Evolutionary conservation across 2,888 invertebrate species (phyloP), one percentile per base, ranked within the genome.

Genomic region (Kuschelorhynchus macadamiae): DNA sequence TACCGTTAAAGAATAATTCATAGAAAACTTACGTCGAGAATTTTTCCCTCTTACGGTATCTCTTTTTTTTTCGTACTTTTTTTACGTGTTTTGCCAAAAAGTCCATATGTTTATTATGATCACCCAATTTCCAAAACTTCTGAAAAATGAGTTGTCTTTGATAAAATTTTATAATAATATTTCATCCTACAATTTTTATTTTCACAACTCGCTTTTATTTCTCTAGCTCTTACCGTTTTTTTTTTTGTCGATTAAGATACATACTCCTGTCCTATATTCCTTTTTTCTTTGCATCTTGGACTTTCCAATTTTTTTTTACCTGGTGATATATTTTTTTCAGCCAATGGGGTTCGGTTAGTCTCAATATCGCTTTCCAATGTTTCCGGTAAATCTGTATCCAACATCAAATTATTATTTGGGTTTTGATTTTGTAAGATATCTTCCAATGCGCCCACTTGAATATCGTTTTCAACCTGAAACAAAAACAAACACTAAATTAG

Each of bases 151-250:
- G 12, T 52, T 17, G 30, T 32, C 52, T 32, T 33, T 52, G 52
- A n/a, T 52, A 20, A 14, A 52, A 52, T 52, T 52, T 52, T 52
- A 1, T 3, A 32, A 33, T 32, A 52, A 52, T 33, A 52, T 52
- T 17, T n/a, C 52, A 52, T 52, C 32, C 52, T 52, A 52, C 36
- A 52, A 32, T 52, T 52, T 52, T 52, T 52, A 4, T 52, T 52
- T 52, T 52, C 33, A 32, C 52, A 52, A 52, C 33, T 52, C 32
- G 30, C 52, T 33, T 52, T 52, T 14, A 52, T 52, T 52, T 52
- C 33, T 20, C 33, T 52, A 32, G 52, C 52, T 33, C 16, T 32
- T 5, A 52, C 33, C 21, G 9, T 32, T 52, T 50, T 50, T n/a
- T n/a, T n/a, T 25, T 50, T 50, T 50, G 30, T 50, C 21, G 30